Evolutionary conservation across 2,113 vertebrate genomes (phyloP).

Genomic region (Gymnorhina tibicen): DNA sequence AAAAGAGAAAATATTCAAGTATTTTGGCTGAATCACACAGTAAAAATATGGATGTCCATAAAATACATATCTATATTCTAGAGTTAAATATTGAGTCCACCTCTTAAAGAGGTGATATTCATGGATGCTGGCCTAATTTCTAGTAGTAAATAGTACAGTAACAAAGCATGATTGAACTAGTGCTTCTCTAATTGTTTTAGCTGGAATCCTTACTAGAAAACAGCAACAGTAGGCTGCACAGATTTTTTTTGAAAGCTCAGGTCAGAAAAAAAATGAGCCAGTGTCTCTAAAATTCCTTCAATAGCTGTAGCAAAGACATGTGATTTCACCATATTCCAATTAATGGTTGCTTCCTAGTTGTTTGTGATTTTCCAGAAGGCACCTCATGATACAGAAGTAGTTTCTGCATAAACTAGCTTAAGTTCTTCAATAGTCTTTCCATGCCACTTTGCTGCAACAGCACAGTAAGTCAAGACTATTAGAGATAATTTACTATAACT

Average conservation of each 20-base stretch:
- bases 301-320: not conserved
- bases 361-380: not conserved
- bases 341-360: not conserved
- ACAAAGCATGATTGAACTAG: not conserved
- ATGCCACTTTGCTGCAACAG: not conserved
- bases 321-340: not conserved
- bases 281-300: not conserved
- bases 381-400: not conserved
- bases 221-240: not conserved
- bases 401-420: not conserved
- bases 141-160: not conserved
- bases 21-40: not conserved
- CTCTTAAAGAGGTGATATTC: not conserved
- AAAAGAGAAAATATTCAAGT: not conserved
- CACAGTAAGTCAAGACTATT: not conserved
- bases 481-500: not conserved
- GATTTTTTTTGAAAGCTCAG: not conserved
- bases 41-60: not conserved
- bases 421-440: not conserved
- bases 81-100: not conserved
- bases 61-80: not conserved
- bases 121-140: not conserved
- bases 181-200: not conserved
- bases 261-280: not conserved
- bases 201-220: not conserved